A percentile compares a stretch with the other conserved stretches of the same genome.
phyloP scores from a whole-genome alignment of 2,797 vertebrate genomes.

The Sardinella longiceps region DNA sequence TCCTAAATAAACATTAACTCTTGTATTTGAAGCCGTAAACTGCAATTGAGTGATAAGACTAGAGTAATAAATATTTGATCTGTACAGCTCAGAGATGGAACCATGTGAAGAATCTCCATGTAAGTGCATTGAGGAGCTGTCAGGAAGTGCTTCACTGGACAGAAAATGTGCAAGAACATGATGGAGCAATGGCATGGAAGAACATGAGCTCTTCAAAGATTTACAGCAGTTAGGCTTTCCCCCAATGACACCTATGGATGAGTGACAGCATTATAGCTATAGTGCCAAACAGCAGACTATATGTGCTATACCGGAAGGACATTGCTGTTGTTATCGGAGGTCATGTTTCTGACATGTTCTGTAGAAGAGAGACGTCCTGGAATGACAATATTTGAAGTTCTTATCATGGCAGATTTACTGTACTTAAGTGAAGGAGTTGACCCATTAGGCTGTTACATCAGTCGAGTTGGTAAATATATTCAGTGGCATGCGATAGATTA shows the following conservation, averaged over 20 bases:
- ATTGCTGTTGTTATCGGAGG: not conserved
- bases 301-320: not conserved
- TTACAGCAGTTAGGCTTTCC: not conserved
- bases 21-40: not conserved
- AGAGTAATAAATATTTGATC: not conserved
- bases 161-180: not conserved
- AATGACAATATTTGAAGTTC: not conserved
- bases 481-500: constrained; percentile 7
- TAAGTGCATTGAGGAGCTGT: not conserved
- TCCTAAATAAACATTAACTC: not conserved
- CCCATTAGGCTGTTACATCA: not conserved
- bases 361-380: not conserved
- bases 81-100: not conserved
- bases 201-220: constrained; percentile 3
- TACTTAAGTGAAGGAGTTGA: not conserved
- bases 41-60: not conserved
- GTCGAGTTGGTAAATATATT: constrained; percentile 5
- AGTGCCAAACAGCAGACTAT: not conserved
- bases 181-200: not conserved
- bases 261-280: not conserved
- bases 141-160: not conserved
- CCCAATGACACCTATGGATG: not conserved
- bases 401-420: not conserved
- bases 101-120: not conserved
- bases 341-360: no score